Evolutionary conservation across 2,797 vertebrate genomes (phyloP), one percentile per base, ranked within the genome.

Genomic region (Tapera naevia): DNA sequence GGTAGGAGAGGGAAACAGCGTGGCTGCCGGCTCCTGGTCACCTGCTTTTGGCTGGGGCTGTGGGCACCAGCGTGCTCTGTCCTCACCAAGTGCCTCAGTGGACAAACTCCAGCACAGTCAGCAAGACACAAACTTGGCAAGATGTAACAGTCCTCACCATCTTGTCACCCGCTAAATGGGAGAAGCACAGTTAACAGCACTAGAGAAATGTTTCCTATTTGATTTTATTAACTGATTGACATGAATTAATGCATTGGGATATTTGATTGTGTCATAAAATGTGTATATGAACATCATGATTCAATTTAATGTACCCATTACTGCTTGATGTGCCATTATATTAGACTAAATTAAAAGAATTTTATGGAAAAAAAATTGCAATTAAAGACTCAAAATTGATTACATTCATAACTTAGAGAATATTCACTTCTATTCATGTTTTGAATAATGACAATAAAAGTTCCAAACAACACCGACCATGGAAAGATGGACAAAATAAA

Each of bases 261-360:
- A 98, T 98, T 98, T 98, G 98, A 98, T 98, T 98, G 95, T 98
- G 96, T 98, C 98, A 97, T 98, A 98, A 98, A 98, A 98, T 97
- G 98, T 98, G 97, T 98, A 98, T 98, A 98, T 98, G 98, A 98
- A 98, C 97, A 97, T 97, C 98, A 98, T 98, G 97, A 98, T 97
- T 98, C 98, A 98, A 98, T 98, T 98, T 98, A 98, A 98, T 98
- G 96, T 97, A 97, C 97, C 97, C 97, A 98, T 98, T 98, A 98
- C 98, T 97, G 97, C 97, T 98, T 98, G 98, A 98, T 98, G 97
- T 98, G 98, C 98, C 98, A 98, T 98, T 98, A 98, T 98, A 98
- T 98, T 98, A 98, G 97, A 97, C 97, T 98, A 98, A 98, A 98
- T 98, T 98, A 98, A 98, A 98, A 98, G 97, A 97, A 96, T 98